Conservation (phyloP, 2,113 vertebrate species). For the Sprattus sprattus region DNA sequence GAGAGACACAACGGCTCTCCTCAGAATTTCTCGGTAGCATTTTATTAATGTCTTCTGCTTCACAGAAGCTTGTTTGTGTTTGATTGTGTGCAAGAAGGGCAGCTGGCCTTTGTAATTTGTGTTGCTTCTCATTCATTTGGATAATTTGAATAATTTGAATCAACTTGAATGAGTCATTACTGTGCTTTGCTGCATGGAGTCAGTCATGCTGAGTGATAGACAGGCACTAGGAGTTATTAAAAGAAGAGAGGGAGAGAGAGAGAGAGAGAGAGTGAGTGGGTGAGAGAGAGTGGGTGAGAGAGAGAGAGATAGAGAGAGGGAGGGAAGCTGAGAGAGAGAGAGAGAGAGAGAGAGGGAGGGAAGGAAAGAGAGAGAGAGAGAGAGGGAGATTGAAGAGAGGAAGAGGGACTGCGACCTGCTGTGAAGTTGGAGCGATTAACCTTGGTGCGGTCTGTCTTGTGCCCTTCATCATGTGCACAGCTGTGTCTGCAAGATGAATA, state of each 20-base stretch:
- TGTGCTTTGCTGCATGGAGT: neutral
- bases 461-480: neutral
- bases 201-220: neutral
- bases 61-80: neutral
- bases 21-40: neutral
- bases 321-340: neutral
- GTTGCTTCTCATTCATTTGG: slow-evolving; percentile 7
- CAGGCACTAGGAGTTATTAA: neutral
- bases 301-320: neutral
- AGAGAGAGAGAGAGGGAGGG: neutral
- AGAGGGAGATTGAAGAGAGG: neutral
- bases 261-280: neutral
- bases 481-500: too few species aligned
- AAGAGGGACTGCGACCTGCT: neutral
- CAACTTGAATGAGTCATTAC: neutral
- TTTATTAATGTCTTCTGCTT: neutral
- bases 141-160: slow-evolving; percentile 5
- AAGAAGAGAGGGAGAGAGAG: neutral
- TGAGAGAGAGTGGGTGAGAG: neutral
- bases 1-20: neutral
- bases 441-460: neutral
- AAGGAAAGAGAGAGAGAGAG: neutral
- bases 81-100: neutral
- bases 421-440: neutral
- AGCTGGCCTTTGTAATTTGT: slow-evolving; percentile 2